phyloP scores from a whole-genome alignment of 1,140 invertebrate genomes.

The Eupristina koningsbergeri region DNA sequence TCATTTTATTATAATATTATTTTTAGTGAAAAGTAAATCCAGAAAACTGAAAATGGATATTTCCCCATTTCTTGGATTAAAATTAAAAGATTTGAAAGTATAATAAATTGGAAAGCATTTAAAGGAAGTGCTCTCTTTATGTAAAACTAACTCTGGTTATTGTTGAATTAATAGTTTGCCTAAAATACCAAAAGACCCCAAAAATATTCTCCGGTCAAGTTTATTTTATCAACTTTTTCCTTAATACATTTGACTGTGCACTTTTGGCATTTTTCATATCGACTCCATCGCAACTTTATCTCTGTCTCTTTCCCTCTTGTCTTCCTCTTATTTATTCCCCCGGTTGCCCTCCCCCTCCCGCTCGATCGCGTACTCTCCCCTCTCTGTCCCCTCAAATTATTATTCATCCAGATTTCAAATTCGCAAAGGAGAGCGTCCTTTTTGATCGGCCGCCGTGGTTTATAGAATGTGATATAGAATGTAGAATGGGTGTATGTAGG shows the following conservation, averaged over 20 bases:
- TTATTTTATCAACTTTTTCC: background rate
- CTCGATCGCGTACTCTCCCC: background rate
- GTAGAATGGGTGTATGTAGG: background rate
- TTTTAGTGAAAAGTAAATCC: background rate
- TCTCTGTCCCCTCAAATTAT: conserved; percentile 25
- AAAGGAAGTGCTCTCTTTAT: background rate
- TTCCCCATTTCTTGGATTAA: background rate
- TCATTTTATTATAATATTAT: background rate
- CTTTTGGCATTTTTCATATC: conserved; percentile 47
- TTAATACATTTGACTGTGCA: background rate
- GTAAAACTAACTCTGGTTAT: background rate
- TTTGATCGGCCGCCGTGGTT: conserved; percentile 5
- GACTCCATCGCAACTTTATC: background rate
- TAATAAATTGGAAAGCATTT: background rate
- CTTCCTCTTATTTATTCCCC: too few relatives aligned
- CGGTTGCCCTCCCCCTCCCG: background rate
- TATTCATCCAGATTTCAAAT: conserved; percentile 40
- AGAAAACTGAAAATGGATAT: background rate
- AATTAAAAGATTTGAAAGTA: background rate
- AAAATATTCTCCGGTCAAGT: background rate
- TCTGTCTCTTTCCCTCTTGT: background rate
- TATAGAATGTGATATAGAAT: conserved; percentile 45
- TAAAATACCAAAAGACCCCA: background rate
- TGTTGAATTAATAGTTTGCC: background rate
- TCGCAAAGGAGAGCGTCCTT: background rate